Base-by-base conservation (phyloP, 2,113 vertebrate genomes). In the Nerophis ophidion region DNA sequence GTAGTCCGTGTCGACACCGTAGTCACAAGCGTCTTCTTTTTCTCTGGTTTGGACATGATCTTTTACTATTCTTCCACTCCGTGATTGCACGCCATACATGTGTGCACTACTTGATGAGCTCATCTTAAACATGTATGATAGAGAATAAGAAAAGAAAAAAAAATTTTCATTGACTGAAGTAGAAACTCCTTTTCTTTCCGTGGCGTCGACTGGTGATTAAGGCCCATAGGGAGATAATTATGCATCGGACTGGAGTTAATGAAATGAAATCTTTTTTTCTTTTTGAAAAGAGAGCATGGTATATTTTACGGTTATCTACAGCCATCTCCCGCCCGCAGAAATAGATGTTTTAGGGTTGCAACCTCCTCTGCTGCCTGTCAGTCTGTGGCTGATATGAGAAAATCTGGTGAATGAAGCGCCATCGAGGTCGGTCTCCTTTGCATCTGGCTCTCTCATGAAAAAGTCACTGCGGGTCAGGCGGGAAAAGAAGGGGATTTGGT, bases 141-240 rank as follows among this genome's bases (percentile, higher is more conserved):
- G 52, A 63, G 33, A 38, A 50, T 58, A 52, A 87, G 68, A 74
- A 1, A 74, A 66, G 71, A 60, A 16, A 82, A 79, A 66, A 69
- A 66, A 63, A 26, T 46, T 77, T 86, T 83, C 77, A 87, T 86
- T 68, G 81, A 87, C 73, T 74, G 72, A 82, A 86, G 81, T 84
- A 85, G 80, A 87, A 87, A 76, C 84, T 64, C 73, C 59, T 83
- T 87, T 88, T 81, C 74, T 57, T 81, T 85, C 81, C 86, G 77
- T 83, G 13, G 16, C 17, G 72, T 78, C 68, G 71, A 75, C 73
- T 88, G 84, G 81, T 86, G 89, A 90, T 88, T 82, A 87, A 82
- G 84, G 89, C 85, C 89, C 85, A 52, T 76, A 59, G 89, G 87
- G 89, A 90, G 86, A 91, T 90, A 90, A 91, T 89, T 91, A 86